phyloP scores from a whole-genome alignment of 2,797 vertebrate genomes.

The Smutsia temminckii region DNA sequence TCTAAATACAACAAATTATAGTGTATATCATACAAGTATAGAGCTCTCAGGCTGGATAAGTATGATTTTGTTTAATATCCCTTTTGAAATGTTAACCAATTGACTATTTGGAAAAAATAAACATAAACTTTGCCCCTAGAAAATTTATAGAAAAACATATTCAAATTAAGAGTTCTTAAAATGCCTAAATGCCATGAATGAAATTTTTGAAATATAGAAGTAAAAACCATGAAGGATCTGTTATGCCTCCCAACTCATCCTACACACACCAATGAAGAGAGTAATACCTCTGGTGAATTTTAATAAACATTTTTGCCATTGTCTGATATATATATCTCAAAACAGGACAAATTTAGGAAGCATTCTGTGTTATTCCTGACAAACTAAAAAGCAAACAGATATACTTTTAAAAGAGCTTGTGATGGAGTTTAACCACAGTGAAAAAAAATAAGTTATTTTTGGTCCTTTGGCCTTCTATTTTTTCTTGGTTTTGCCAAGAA shows the following conservation, averaged over 20 bases:
- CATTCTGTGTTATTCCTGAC: neutral
- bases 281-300: neutral
- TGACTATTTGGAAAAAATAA: neutral
- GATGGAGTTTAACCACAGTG: neutral
- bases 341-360: conserved; percentile 38
- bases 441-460: conserved; percentile 46
- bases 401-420: neutral
- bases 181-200: neutral
- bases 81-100: conserved; percentile 24
- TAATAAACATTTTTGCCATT: conserved; percentile 12
- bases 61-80: neutral
- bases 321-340: neutral
- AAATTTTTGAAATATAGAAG: conserved; percentile 34
- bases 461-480: conserved; percentile 3
- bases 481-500: conserved; percentile 49
- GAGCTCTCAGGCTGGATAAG: neutral
- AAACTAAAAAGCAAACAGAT: conserved; percentile 35
- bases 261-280: neutral
- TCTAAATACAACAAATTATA: neutral
- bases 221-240: neutral
- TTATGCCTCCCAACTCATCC: neutral
- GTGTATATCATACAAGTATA: neutral
- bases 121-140: neutral
- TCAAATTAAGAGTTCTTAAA: conserved; percentile 50
- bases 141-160: conserved; percentile 44